These are phyloP conservation scores for Thelaira solivaga DNA, from an alignment of 2,888 invertebrate genomes.

Conservation along the genomic window DNA sequence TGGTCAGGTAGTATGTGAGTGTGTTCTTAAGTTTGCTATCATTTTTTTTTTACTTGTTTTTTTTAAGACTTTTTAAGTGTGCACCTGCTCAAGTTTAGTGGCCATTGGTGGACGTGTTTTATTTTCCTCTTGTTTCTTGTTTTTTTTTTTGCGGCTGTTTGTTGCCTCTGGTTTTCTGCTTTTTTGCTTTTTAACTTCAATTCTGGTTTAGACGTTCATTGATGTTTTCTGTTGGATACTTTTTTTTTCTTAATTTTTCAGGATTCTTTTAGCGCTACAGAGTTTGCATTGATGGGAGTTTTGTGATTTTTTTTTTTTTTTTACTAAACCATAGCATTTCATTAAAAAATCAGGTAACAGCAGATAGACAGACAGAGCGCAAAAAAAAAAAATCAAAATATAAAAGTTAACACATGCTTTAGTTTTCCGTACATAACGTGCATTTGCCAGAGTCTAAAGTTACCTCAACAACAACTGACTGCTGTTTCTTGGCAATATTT, in stretches of 20 bases:
- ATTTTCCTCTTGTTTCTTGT: neutral
- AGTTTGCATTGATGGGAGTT: conserved; percentile 53
- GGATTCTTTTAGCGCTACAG: conserved; percentile 41
- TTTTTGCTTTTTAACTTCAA: conserved; percentile 50
- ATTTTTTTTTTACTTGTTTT: conserved; percentile 36
- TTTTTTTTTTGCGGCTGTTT: conserved; percentile 15
- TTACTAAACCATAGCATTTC: conserved; percentile 51
- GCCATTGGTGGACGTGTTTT: conserved; percentile 61
- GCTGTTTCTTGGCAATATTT: conserved; percentile 7
- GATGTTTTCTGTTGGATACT: conserved; percentile 54
- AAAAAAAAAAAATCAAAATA: conserved; percentile 17
- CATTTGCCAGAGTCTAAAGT: conserved; percentile 47
- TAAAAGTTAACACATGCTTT: conserved; percentile 58
- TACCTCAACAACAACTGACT: conserved; percentile 47
- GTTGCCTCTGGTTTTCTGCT: conserved; percentile 52
- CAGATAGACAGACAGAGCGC: conserved; percentile 2
- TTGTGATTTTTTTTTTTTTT: conserved; percentile 7
- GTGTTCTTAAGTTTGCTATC: conserved; percentile 12
- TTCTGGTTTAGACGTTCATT: conserved; percentile 62
- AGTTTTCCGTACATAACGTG: conserved; percentile 5
- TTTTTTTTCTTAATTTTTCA: conserved; percentile 17
- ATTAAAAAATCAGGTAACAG: conserved; percentile 44
- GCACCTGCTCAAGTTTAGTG: conserved; percentile 66
- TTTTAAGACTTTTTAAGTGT: conserved; percentile 46
- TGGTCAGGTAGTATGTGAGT: neutral